Conservation (phyloP, 35 echinoderm and acorn worm genomes). For the Lytechinus variegatus region DNA sequence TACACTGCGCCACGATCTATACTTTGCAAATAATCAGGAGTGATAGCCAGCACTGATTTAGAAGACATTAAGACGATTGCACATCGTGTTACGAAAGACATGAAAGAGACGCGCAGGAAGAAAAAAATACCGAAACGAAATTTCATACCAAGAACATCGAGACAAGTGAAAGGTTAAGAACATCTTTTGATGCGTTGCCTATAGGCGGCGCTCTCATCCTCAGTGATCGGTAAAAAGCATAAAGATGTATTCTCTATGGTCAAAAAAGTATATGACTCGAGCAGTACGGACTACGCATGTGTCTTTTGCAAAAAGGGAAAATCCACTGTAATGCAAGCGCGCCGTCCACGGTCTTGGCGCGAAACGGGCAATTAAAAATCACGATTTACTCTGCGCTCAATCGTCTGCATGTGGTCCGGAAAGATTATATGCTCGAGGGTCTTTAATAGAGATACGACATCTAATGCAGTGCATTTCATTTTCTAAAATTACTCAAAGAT, state of each 20-base stretch:
- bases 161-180: no score
- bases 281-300: neutral
- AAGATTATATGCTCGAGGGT: neutral
- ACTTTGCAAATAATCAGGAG: no score
- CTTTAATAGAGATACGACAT: neutral
- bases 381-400: neutral
- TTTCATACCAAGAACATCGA: no score
- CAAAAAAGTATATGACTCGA: neutral
- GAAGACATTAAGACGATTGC: no score
- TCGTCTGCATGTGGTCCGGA: neutral
- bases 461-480: neutral
- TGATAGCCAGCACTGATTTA: no score
- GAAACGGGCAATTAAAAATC: neutral
- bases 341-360: neutral
- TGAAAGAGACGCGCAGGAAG: no score
- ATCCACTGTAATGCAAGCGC: neutral
- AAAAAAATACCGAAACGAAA: no score
- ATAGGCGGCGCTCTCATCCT: neutral
- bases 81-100: no score
- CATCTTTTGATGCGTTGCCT: neutral
- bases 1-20: no score
- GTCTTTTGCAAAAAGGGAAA: neutral
- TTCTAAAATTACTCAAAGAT: neutral
- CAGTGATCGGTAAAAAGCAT: neutral
- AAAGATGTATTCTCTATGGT: no score